Percentiles rank a stretch among this genome's conserved stretches.
Evolutionary conservation across 2,888 invertebrate genomes (phyloP).

Genomic region (Deroplatys truncata): DNA sequence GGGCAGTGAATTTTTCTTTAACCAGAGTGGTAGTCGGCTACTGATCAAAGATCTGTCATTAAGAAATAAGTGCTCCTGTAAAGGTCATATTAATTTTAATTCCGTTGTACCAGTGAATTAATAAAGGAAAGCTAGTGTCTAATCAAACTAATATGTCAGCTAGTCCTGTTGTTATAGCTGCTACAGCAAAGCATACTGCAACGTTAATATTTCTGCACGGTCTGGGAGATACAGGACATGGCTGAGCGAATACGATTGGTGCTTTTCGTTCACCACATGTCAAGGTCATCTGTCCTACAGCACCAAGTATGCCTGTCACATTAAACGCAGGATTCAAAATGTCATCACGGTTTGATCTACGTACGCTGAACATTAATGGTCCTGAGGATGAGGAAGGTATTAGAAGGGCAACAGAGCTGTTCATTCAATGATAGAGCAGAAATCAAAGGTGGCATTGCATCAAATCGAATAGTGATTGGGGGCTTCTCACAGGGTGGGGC

Average conservation of each 20-base stretch:
- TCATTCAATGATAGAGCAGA: constrained; percentile 77
- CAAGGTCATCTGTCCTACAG: no score
- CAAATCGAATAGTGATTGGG: constrained; percentile 80
- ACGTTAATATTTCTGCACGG: constrained; percentile 94
- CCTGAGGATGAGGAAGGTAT: constrained; percentile 91
- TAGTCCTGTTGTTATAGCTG: constrained; percentile 75
- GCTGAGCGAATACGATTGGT: no score
- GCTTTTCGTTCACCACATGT: no score
- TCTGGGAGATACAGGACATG: constrained; percentile 93
- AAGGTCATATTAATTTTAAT: background rate
- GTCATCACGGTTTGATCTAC: constrained; percentile 83
- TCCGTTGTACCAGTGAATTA: background rate
- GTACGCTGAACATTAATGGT: constrained; percentile 75
- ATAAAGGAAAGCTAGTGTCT: background rate
- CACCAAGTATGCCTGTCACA: no score
- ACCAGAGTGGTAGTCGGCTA: background rate
- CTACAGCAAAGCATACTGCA: constrained; percentile 79
- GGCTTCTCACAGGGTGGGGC: constrained; percentile 99
- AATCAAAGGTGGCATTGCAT: constrained; percentile 74
- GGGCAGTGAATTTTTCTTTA: no score
- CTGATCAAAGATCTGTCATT: constrained; percentile 3
- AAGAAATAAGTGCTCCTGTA: background rate
- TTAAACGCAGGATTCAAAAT: no score
- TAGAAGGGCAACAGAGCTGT: constrained; percentile 70
- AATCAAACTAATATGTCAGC: constrained; percentile 20